Conservation (phyloP, 2,888 invertebrate species). For the Lasioglossum figueresi region DNA sequence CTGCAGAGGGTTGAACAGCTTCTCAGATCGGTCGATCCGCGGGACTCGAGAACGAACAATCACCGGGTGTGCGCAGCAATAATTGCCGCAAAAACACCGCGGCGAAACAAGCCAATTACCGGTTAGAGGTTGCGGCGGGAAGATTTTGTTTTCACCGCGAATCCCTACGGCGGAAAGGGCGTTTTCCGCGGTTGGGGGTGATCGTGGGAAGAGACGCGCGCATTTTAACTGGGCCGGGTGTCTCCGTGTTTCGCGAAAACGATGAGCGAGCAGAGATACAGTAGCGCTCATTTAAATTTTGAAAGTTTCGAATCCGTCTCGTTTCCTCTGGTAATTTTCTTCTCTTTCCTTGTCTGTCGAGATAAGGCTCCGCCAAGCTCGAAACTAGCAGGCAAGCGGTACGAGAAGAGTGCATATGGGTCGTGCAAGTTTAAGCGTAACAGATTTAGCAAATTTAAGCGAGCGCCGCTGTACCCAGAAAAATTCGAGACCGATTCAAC, state of each 20-base stretch:
- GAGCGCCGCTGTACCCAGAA: neutral
- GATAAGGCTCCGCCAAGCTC: neutral
- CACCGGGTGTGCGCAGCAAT: neutral
- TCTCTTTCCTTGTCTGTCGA: neutral
- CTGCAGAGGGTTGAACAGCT: neutral
- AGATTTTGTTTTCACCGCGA: constrained; percentile 34
- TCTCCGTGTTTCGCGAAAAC: constrained; percentile 40
- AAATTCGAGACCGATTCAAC: constrained; percentile 42
- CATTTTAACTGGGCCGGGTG: constrained; percentile 23
- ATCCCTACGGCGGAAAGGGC: neutral
- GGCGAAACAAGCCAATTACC: constrained; percentile 45
- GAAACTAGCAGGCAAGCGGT: neutral
- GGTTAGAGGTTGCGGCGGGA: neutral
- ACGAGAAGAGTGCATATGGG: neutral
- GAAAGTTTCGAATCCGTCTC: neutral
- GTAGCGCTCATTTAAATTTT: neutral
- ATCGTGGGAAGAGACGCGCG: neutral
- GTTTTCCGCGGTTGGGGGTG: neutral
- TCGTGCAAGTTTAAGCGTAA: neutral
- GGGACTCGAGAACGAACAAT: neutral
- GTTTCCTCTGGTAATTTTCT: neutral
- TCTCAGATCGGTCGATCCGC: neutral
- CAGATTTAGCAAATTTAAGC: neutral
- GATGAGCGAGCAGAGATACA: constrained; percentile 19
- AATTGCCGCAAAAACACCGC: constrained; percentile 22